Percentiles rank a stretch among this genome's conserved stretches.
These are phyloP conservation scores for Lipophrys pholis DNA, from an alignment of 2,113 vertebrate genomes.

Conservation along the genomic window DNA sequence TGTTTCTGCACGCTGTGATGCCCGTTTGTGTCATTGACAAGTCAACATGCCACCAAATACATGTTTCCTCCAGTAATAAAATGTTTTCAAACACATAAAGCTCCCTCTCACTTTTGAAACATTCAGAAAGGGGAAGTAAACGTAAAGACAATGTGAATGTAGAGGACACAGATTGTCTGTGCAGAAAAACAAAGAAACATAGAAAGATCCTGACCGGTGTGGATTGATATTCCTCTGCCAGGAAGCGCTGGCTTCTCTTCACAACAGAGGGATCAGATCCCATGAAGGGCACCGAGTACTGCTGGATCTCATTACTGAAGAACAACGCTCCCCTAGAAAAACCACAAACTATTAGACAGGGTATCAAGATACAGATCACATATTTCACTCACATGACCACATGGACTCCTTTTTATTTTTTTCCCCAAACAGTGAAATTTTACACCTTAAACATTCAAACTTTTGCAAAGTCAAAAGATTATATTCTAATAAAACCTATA, in stretches of 20 bases:
- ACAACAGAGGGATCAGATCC: constrained; percentile 93
- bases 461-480: too few species aligned
- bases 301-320: constrained; percentile 88
- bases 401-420: too few species aligned
- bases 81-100: background rate
- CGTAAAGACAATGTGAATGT: background rate
- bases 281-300: constrained; percentile 90
- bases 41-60: too few species aligned
- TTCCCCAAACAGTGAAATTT: too few species aligned
- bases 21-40: background rate
- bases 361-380: too few species aligned
- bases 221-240: constrained; percentile 85
- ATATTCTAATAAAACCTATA: too few species aligned
- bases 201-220: constrained; percentile 85
- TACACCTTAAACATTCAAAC: too few species aligned
- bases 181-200: background rate
- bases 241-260: constrained; percentile 91
- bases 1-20: background rate
- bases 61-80: background rate
- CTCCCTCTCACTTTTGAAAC: too few species aligned
- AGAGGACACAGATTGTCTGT: background rate
- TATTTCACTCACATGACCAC: too few species aligned
- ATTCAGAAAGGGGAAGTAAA: background rate
- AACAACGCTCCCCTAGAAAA: constrained; percentile 86
- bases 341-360: too few species aligned